Base-by-base conservation (phyloP, 2,888 invertebrate genomes). In the Apamea monoglypha region DNA sequence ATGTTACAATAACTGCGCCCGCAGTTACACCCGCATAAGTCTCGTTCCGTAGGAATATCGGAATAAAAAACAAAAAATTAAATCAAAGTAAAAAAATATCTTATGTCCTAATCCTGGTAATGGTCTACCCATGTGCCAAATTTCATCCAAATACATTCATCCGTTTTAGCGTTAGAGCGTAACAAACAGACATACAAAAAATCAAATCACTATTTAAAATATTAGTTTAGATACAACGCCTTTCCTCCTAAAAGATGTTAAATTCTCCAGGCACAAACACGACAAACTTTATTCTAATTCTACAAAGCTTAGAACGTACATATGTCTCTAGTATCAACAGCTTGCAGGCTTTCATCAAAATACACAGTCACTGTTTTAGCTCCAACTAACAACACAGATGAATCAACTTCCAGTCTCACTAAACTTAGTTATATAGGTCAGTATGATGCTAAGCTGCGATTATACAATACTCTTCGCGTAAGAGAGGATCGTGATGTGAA, bases 271-370 rank as follows among this genome's bases (percentile, higher is more conserved):
- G 10, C 16, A 36, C 53, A 56, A 44, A 16, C 21, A 53, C 10
- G 44, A 47, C 16, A 8, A 61, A 40, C 16, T 80, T 40, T 2
- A 32, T 61, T 69, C 32, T 69, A 69, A 80, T 78, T 50, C 29
- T 21, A 69, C 4, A 40, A 29, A 69, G 69, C 29, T 79, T 40
- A 61, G 14, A 50, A 69, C 25, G 18, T 12, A 29, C 10, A n/a
- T 3, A 3, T 16, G 50, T 21, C 2, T 61, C 18, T 14, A 53
- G 40, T 63, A 63, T 64, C 69, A 79, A 56, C 72, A 47, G 71
- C 80, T 53, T n/a, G 44, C 80, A 80, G 72, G 64, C 72, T 81
- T 56, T 47, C 29, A 47, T 71, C n/a, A 56, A n/a, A 36, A 36
- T n/a, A 25, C 61, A n/a, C 21, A 53, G 25, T n/a, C 29, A 47